Base-by-base conservation (phyloP, 1,140 invertebrate genomes). In the Thaumetopoea pityocampa region DNA sequence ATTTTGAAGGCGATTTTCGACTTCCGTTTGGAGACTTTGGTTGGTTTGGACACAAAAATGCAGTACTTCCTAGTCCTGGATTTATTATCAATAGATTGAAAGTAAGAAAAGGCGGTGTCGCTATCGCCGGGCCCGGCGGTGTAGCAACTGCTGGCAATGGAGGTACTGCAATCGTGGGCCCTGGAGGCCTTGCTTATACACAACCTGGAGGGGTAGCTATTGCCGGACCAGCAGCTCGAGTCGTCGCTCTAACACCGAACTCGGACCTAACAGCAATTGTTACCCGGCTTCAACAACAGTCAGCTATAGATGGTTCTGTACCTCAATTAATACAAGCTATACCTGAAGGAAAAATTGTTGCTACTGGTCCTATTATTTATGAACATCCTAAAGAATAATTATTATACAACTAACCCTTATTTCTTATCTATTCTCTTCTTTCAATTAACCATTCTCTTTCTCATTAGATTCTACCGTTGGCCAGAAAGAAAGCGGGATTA, bases 111-210 rank as follows among this genome's bases (percentile, higher is more conserved):
- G 91, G 91, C 4, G 91, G 91, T 7, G 90, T 92, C 0, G 91
- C 91, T 0, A 92, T 93, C 14, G 91, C 91, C 1, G 91, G 91
- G 0, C 91, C 91, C 0, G 91, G 91, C 4, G 91, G 91, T 27
- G 89, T 92, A 20, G 91, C 91, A 0, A 92, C 90, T 1, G 91
- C 91, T 1, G 91, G 91, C 4, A 88, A 87, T 47, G 91, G 91
- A 1, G 91, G 91, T 4, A 91, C 91, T 1, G 91, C 91, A 0
- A 91, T 93, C 22, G 91, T 93, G 1, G 91, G 91, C 2, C 90
- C 91, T 3, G 90, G 90, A 5, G 91, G 91, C 0, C 84, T 90
- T 15, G 91, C 91, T 0, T 90, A 91, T 38, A 92, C 90, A 0
- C 89, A 91, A 55, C 89, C 89, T 3, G 88, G 87, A 10, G 91